Percentiles rank a stretch among this genome's conserved stretches.
Conservation (phyloP, 1,140 invertebrate genomes). For the Ectropis grisescens region DNA sequence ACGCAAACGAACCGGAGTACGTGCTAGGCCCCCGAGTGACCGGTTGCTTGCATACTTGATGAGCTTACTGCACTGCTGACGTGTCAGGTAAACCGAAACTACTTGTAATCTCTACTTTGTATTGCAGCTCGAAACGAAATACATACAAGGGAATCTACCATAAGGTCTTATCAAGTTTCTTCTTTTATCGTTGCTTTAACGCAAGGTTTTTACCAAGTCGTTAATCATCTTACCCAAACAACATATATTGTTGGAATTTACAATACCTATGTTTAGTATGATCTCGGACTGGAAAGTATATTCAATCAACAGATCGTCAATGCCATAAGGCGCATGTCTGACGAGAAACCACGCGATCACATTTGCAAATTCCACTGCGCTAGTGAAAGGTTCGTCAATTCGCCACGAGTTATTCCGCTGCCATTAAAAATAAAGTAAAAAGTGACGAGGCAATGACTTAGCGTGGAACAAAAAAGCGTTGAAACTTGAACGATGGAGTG, state of each 20-base stretch:
- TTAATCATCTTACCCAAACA: no score
- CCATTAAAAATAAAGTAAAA: constrained; percentile 50
- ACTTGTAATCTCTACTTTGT: no score
- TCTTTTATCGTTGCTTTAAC: no score
- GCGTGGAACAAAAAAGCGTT: constrained; percentile 41
- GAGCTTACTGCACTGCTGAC: constrained; percentile 4
- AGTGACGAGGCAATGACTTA: constrained; percentile 57
- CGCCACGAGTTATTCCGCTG: constrained; percentile 33
- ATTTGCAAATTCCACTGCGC: no score
- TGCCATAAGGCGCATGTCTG: no score
- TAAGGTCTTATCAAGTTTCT: no score
- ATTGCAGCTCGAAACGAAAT: no score
- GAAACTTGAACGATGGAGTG: constrained; percentile 26
- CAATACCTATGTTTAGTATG: background rate
- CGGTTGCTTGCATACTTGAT: constrained; percentile 8
- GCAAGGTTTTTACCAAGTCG: no score
- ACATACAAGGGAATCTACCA: no score
- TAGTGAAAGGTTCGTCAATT: constrained; percentile 38
- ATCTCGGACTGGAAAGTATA: background rate
- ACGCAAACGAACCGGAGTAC: constrained; percentile 9
- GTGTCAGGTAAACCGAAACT: constrained; percentile 6
- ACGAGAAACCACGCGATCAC: no score
- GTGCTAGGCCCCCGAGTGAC: constrained; percentile 6
- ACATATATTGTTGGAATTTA: no score
- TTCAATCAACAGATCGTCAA: no score